These are phyloP conservation scores for Ernsta delagoae DNA, from an alignment of 2,888 invertebrate genomes.

Conservation along the genomic window DNA sequence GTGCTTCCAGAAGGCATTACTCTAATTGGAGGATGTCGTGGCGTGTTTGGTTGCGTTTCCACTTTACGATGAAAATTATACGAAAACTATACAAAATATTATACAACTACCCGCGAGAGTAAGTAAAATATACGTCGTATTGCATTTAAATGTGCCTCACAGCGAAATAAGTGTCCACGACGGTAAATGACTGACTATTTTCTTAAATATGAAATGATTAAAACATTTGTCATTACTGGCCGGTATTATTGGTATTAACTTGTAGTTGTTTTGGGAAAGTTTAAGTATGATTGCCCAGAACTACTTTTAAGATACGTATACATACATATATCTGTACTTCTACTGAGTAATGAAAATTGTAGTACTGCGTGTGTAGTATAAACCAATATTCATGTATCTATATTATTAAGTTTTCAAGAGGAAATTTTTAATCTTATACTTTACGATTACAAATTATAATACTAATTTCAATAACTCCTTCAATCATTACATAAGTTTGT, in stretches of 20 bases:
- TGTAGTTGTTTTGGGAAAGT: background rate
- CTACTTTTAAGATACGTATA: background rate
- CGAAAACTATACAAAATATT: conserved; percentile 14
- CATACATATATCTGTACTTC: too few relatives aligned
- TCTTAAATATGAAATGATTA: conserved; percentile 35
- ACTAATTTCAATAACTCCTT: too few relatives aligned
- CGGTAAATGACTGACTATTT: conserved; percentile 21
- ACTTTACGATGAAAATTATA: conserved; percentile 33
- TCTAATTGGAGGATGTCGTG: conserved; percentile 37
- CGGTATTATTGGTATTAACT: background rate
- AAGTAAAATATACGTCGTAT: conserved; percentile 9
- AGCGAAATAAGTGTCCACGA: conserved; percentile 23
- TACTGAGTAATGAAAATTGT: too few relatives aligned
- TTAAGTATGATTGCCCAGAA: background rate
- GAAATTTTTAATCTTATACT: too few relatives aligned
- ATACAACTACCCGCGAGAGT: background rate
- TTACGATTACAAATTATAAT: too few relatives aligned
- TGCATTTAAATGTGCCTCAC: conserved; percentile 34
- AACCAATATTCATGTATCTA: too few relatives aligned
- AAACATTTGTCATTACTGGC: conserved; percentile 7
- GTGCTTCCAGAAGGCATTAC: conserved; percentile 35
- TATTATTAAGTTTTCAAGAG: too few relatives aligned
- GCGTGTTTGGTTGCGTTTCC: conserved; percentile 34
- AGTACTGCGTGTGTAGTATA: too few relatives aligned
- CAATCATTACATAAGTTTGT: too few relatives aligned